phyloP scores from a whole-genome alignment of 2,113 vertebrate genomes.

The Toxotes chatareus region DNA sequence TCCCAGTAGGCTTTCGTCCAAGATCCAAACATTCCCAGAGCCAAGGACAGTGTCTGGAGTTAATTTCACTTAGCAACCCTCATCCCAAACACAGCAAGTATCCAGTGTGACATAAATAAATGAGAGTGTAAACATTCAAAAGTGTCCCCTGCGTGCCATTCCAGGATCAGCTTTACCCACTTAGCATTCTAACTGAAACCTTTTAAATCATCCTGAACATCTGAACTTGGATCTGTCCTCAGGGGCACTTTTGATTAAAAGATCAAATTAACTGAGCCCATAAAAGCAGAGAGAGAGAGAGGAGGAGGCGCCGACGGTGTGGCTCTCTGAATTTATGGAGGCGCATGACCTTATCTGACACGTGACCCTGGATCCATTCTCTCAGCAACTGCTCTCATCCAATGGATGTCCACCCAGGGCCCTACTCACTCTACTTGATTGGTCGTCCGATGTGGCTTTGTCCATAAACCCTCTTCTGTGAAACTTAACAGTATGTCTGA shows the following conservation, averaged over 20 bases:
- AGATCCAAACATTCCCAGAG: constrained; percentile 18
- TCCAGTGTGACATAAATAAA: constrained; percentile 44
- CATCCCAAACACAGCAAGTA: constrained; percentile 32
- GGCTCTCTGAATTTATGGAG: constrained; percentile 74
- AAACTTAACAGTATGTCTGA: constrained; percentile 7
- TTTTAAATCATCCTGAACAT: constrained; percentile 74
- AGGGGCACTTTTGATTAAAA: constrained; percentile 79
- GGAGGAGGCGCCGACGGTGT: constrained; percentile 8
- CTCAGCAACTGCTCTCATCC: constrained; percentile 48
- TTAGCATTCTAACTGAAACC: constrained; percentile 69
- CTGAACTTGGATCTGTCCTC: constrained; percentile 75
- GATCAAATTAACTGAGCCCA: constrained; percentile 78
- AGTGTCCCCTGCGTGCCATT: constrained; percentile 64
- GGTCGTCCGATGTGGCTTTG: constrained; percentile 22
- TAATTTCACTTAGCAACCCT: constrained; percentile 41
- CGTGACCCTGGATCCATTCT: constrained; percentile 68
- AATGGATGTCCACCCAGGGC: constrained; percentile 58
- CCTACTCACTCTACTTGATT: constrained; percentile 40
- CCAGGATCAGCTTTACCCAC: constrained; percentile 65
- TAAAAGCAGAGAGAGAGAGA: constrained; percentile 68
- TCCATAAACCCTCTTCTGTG: constrained; percentile 33
- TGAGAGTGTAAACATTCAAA: constrained; percentile 65
- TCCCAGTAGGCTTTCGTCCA: constrained; percentile 5
- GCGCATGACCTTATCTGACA: constrained; percentile 63
- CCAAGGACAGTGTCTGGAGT: constrained; percentile 46